Base-by-base conservation (phyloP, 1,140 invertebrate species). In the Heliconius congener region DNA sequence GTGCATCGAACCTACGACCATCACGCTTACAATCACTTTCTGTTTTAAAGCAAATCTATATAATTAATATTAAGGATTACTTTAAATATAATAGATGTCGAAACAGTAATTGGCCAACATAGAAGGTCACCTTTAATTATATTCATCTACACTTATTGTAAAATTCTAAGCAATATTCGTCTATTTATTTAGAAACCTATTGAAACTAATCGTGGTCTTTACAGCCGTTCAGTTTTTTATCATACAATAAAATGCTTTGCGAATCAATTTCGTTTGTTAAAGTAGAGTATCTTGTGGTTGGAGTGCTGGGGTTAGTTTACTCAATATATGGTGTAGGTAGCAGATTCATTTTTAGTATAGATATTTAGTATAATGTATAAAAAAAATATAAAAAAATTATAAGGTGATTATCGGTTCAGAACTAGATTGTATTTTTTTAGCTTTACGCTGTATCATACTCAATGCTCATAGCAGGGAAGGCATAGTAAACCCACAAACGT, bases 131-230 rank as follows among this genome's bases (percentile, higher is more conserved):
- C 30, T 66, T 66, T 66, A 66, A 66, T 66, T 66, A 66, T 66
- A 66, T 27, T 16, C 60, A 66, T 66, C 60, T 23, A 19, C 9
- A 27, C 27, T 66, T 66, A 27, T 66, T 66, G 30, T 66, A 16
- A 27, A 11, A 16, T 30, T 66, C 60, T 66, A 27, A 66, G 23
- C 27, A 66, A 66, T 30, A 23, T 30, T 23, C 23, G 60, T 66
- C 60, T 66, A 30, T 66, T 66, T 30, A 66, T 66, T 66, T 66
- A 30, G 60, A 66, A 66, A 66, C 60, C 60, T 13, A 30, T 66
- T 66, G 60, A 30, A 66, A 66, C 60, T 66, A 66, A 66, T 66
- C 27, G 60, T 60, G 9, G 8, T 9, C 23, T 66, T 16, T 66
- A 30, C 9, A 66, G 60, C 60, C 60, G 23, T 66, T 30, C 8